Evolutionary conservation across 2,113 vertebrate genomes (phyloP).

Genomic region (Anas platyrhynchos): DNA sequence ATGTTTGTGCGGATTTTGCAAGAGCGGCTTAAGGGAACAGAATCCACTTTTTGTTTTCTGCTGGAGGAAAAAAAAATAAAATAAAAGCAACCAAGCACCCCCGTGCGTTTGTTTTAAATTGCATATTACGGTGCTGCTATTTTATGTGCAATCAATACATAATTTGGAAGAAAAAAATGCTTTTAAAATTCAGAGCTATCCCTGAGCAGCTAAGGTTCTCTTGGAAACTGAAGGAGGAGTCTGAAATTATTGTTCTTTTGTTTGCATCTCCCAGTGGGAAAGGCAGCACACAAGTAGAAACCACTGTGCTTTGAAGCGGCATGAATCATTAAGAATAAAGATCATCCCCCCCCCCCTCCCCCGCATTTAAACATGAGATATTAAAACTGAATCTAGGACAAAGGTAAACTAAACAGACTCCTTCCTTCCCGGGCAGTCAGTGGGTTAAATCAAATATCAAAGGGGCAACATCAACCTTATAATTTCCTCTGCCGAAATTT

Average conservation of each 20-base stretch:
- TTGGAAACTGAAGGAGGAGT: constrained; percentile 73
- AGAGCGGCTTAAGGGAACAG: constrained; percentile 59
- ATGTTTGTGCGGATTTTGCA: constrained; percentile 62
- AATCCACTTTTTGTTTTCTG: constrained; percentile 58
- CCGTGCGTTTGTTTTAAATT: constrained; percentile 67
- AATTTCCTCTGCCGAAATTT: neutral
- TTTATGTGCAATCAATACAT: constrained; percentile 69
- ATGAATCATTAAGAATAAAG: constrained; percentile 61
- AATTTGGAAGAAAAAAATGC: constrained; percentile 66
- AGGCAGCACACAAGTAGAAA: constrained; percentile 68
- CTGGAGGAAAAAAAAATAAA: constrained; percentile 13
- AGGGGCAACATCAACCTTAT: neutral
- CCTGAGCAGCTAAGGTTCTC: constrained; percentile 69
- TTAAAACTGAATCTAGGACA: constrained; percentile 42
- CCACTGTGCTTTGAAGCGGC: constrained; percentile 59
- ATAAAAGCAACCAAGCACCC: constrained; percentile 56
- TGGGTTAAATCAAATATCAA: constrained; percentile 36
- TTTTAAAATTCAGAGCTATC: constrained; percentile 73
- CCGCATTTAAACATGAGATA: constrained; percentile 23
- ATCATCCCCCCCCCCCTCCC: neutral
- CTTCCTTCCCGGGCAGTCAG: neutral
- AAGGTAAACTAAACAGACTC: constrained; percentile 38
- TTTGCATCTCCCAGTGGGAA: constrained; percentile 72
- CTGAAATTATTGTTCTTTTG: constrained; percentile 75
- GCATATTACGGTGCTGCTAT: constrained; percentile 56